phyloP scores from a whole-genome alignment of 1,140 invertebrate genomes.

The Holcopasites calliopsidis region DNA sequence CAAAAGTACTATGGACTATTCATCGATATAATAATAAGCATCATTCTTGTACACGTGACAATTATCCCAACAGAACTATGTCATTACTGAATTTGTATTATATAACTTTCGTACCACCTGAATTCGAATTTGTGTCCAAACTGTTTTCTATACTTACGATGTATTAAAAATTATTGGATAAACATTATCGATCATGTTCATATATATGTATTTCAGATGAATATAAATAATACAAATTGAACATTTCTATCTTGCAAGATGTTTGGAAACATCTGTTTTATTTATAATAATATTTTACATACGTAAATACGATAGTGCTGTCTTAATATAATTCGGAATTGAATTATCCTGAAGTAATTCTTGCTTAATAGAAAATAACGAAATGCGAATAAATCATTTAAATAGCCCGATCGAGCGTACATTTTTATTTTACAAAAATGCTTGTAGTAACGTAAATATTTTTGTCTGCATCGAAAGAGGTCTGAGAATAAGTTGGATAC shows the following conservation, averaged over 20 bases:
- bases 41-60: slow-evolving; percentile 8
- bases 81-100: slow-evolving; percentile 38
- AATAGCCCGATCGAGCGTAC: not conserved
- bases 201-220: too few relatives aligned
- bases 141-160: slow-evolving; percentile 24
- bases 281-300: slow-evolving; percentile 8
- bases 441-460: slow-evolving; percentile 4
- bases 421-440: slow-evolving; percentile 5
- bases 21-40: slow-evolving; percentile 17
- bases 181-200: too few relatives aligned
- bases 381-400: not conserved
- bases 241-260: not conserved
- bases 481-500: slow-evolving; percentile 45
- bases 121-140: slow-evolving; percentile 51
- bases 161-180: not conserved
- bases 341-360: too few relatives aligned
- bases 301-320: not conserved
- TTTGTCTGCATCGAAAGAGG: not conserved
- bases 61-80: slow-evolving; percentile 19
- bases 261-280: not conserved
- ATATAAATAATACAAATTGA: too few relatives aligned
- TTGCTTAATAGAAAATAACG: too few relatives aligned
- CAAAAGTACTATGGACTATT: too few relatives aligned
- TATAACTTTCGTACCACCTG: slow-evolving; percentile 27
- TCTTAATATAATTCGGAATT: too few relatives aligned